Conservation (phyloP, 2,888 invertebrate genomes). For the Sphecodes monilicornis region DNA sequence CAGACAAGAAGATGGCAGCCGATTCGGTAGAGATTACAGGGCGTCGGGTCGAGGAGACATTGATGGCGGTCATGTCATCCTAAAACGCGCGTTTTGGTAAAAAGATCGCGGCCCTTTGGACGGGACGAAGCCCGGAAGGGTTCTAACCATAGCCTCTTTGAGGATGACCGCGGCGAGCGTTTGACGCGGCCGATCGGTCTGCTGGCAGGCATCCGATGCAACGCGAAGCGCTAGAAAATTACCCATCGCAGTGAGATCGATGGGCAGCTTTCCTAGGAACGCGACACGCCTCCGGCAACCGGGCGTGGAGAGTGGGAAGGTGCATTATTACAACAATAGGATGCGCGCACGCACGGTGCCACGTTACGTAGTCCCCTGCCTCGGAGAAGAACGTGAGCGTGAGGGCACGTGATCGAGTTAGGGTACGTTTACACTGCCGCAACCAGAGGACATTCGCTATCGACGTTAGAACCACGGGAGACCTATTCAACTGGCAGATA, state of each 20-base stretch:
- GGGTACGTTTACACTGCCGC: conserved; percentile 19
- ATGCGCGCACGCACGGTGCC: conserved; percentile 56
- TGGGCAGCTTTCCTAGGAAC: conserved; percentile 45
- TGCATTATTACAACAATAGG: conserved; percentile 72
- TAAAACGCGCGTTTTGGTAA: neutral
- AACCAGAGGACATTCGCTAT: no score
- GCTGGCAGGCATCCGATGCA: conserved; percentile 21
- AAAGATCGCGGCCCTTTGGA: neutral
- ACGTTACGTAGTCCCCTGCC: conserved; percentile 24
- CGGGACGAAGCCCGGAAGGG: neutral
- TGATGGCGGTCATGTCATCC: conserved; percentile 16
- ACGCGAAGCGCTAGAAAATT: conserved; percentile 51
- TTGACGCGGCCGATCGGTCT: conserved; percentile 19
- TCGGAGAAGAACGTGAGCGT: conserved; percentile 29
- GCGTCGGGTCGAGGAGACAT: neutral
- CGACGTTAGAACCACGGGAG: no score
- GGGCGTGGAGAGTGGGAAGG: conserved; percentile 32
- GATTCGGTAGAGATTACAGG: conserved; percentile 7
- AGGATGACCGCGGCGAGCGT: neutral
- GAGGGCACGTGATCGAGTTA: conserved; percentile 44
- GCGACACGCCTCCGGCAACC: conserved; percentile 54
- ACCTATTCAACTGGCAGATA: no score
- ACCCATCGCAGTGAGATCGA: conserved; percentile 48
- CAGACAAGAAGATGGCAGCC: conserved; percentile 6
- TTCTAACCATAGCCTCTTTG: conserved; percentile 17